A percentile compares a stretch with the other conserved stretches of the same genome.
These are phyloP conservation scores for Pteronotus mesoamericanus DNA, from an alignment of 2,797 vertebrate genomes.

Conservation along the genomic window DNA sequence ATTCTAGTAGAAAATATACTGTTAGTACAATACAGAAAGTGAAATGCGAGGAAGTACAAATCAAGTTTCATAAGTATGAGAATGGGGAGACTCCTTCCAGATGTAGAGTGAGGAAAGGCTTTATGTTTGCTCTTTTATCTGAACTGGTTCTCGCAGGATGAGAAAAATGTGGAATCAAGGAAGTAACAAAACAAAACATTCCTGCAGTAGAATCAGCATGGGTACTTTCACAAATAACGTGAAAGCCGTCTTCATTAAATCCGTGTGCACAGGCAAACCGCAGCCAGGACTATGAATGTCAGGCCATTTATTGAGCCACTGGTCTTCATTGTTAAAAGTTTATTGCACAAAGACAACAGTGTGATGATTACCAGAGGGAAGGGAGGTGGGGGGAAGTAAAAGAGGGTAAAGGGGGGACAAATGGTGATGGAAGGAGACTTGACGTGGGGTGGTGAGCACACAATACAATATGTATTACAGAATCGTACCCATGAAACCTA, in stretches of 20 bases:
- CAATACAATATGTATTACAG: not conserved
- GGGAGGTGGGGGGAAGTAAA: not conserved
- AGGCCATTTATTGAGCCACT: not conserved
- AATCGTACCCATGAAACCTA: not conserved
- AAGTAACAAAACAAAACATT: not conserved
- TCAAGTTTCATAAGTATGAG: not conserved
- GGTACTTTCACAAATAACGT: not conserved
- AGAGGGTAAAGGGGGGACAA: not conserved
- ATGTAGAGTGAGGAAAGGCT: not conserved
- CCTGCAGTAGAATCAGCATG: not conserved
- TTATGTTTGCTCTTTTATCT: not conserved
- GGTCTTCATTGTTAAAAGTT: not conserved
- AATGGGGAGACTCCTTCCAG: not conserved
- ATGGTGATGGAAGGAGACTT: not conserved
- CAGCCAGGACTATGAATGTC: not conserved
- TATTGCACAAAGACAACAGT: not conserved
- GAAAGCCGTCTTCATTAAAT: not conserved
- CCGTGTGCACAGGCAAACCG: not conserved
- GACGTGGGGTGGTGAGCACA: not conserved
- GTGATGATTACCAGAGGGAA: not conserved
- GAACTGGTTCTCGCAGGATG: not conserved
- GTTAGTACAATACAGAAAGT: slow-evolving; percentile 16
- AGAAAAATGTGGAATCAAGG: not conserved
- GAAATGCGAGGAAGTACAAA: not conserved
- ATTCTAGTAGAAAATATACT: not conserved